Conservation (phyloP, 64 coral and sea anemone species). For the Stichodactyla mertensii region DNA sequence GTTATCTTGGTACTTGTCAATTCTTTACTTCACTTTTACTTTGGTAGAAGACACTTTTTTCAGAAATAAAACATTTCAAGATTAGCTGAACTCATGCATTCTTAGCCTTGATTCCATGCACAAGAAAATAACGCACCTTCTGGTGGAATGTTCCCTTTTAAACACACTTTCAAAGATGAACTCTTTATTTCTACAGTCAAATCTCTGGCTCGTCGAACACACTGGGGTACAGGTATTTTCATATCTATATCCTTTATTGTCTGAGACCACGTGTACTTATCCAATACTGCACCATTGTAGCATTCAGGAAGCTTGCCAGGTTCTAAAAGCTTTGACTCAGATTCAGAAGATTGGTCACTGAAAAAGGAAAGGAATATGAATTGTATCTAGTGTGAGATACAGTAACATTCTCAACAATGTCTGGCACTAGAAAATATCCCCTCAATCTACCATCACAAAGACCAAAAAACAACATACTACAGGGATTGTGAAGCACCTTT, state of each 20-base stretch:
- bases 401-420: too few relatives aligned
- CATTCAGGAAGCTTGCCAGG: conserved; percentile 83
- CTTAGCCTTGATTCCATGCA: too few relatives aligned
- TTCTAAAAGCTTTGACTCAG: conserved; percentile 34
- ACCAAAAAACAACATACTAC: too few relatives aligned
- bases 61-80: too few relatives aligned
- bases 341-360: conserved; percentile 22
- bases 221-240: conserved; percentile 68
- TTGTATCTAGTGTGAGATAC: too few relatives aligned
- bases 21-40: too few relatives aligned
- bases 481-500: too few relatives aligned
- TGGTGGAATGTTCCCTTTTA: conserved; percentile 58
- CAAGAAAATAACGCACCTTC: conserved; percentile 23
- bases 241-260: conserved; percentile 86
- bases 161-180: conserved; percentile 69
- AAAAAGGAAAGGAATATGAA: not conserved
- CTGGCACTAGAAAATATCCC: too few relatives aligned
- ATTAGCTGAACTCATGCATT: too few relatives aligned
- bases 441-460: too few relatives aligned
- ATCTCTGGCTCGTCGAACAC: conserved; percentile 78
- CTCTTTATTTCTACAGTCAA: conserved; percentile 86
- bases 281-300: conserved; percentile 91
- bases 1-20: not conserved
- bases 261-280: conserved; percentile 91
- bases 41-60: too few relatives aligned